Evolutionary conservation across 2,113 vertebrate genomes (phyloP), one percentile per base, ranked within the genome.

Genomic region (Callionymus lyra): DNA sequence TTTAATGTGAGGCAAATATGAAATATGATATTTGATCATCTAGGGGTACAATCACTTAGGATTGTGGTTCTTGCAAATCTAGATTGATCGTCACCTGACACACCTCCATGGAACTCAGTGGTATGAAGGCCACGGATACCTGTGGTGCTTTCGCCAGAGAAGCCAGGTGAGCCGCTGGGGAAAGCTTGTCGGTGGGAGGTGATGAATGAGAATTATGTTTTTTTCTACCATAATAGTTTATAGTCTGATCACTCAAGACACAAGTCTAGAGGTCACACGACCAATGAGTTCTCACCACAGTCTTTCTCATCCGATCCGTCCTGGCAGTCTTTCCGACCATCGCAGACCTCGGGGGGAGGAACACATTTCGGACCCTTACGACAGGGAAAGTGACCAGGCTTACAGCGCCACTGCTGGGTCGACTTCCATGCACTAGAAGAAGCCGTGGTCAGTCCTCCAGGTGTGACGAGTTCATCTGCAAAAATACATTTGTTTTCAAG

Each of bases 401-500:
- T 58, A 83, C 61, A 58, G 31, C 6, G 55, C n/a, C n/a, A n/a
- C n/a, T 56, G 67, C 39, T 38, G 54, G 0, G 74, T 76, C 38
- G 72, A 65, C 32, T 19, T 54, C 1, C 43, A 53, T 34, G 31
- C 59, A 21, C 41, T 56, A 37, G 77, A 31, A 31, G 74, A 41
- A 2, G 63, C 35, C 3, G 44, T 45, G 12, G 67, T 73, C 17
- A 66, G 37, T 38, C 61, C 53, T 11, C 50, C 42, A 17, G 70
- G 76, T 1, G 77, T 86, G 47, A 83, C 69, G 38, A 79, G 53
- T 58, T 80, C 75, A 44, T 82, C 86, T 87, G 16, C 10, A 36
- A 13, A 15, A 50, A 2, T 11, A 47, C 8, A 8, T 27, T 27
- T 27, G n/a, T n/a, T n/a, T n/a, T n/a, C n/a, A n/a, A n/a, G n/a